Evolutionary conservation across 2,888 invertebrate species (phyloP).

Genomic region (Ctena decussata): DNA sequence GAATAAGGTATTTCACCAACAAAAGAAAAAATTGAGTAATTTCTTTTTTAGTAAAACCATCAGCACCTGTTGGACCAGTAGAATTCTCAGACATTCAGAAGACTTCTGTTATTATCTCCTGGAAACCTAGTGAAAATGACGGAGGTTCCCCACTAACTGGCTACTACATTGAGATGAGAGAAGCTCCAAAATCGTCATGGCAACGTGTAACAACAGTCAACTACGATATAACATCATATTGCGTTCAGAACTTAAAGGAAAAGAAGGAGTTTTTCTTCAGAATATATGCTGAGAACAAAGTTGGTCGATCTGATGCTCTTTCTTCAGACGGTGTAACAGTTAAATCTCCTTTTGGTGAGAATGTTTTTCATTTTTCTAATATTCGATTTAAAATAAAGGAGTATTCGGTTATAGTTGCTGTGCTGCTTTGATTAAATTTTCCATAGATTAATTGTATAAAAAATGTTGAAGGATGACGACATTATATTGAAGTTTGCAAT

Average conservation of each 20-base stretch:
- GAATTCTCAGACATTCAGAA: slow-evolving; percentile 80
- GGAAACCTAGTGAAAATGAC: slow-evolving; percentile 92
- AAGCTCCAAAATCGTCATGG: slow-evolving; percentile 88
- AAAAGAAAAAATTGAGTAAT: no score
- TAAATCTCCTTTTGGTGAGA: slow-evolving; percentile 82
- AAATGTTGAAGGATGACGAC: no score
- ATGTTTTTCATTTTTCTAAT: no score
- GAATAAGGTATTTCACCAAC: no score
- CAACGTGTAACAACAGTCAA: slow-evolving; percentile 97
- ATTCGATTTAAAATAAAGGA: no score
- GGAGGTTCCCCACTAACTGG: slow-evolving; percentile 92
- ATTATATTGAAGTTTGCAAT: no score
- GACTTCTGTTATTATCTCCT: slow-evolving; percentile 81
- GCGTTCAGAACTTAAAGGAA: slow-evolving; percentile 82
- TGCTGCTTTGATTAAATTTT: no score
- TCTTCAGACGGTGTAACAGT: slow-evolving; percentile 78
- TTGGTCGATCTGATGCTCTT: slow-evolving; percentile 81
- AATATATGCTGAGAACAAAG: slow-evolving; percentile 84
- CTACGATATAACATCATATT: slow-evolving; percentile 81
- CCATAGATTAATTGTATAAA: no score
- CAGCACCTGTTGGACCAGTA: slow-evolving; percentile 82
- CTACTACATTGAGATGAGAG: slow-evolving; percentile 84
- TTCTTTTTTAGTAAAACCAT: slow-evolving; percentile 70
- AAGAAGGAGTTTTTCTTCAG: slow-evolving; percentile 87
- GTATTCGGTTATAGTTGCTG: no score